Evolutionary conservation across 1,140 invertebrate genomes (phyloP).

Genomic region (Neodiprion pinetum): DNA sequence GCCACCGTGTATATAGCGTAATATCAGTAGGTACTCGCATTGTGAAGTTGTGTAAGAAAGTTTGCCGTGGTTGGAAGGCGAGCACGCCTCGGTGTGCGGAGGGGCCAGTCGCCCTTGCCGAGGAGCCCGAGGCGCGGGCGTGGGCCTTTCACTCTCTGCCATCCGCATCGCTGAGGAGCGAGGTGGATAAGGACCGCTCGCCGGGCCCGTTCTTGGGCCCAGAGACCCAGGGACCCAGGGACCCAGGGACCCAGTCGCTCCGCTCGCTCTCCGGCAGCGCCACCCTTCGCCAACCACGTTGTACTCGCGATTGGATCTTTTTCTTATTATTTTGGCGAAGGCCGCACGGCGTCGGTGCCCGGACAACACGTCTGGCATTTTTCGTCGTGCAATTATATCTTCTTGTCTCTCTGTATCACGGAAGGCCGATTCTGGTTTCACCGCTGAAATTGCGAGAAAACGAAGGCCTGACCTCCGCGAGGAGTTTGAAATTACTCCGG

Average conservation of each 20-base stretch:
- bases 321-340: conserved; percentile 7
- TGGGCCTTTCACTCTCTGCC: conserved; percentile 63
- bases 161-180: conserved; percentile 46
- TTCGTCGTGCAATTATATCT: conserved; percentile 7
- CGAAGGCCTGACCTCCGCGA: background rate
- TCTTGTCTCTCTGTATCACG: conserved; percentile 7
- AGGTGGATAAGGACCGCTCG: background rate
- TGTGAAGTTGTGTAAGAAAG: conserved; percentile 3
- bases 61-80: conserved; percentile 18
- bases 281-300: background rate
- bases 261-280: background rate
- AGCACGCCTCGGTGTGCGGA: conserved; percentile 33
- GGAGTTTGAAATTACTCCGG: conserved; percentile 1
- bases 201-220: background rate
- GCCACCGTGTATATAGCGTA: too few species aligned
- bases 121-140: conserved; percentile 62
- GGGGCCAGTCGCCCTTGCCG: conserved; percentile 61
- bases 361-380: background rate
- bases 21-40: too few species aligned
- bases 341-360: background rate
- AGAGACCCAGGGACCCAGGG: too few species aligned
- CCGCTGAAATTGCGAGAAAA: background rate
- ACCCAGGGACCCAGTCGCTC: too few species aligned
- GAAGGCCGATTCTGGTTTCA: conserved; percentile 1
- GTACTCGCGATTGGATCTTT: background rate